Base-by-base conservation (phyloP, 2,113 vertebrate species). In the Urocynchramus pylzowi region DNA sequence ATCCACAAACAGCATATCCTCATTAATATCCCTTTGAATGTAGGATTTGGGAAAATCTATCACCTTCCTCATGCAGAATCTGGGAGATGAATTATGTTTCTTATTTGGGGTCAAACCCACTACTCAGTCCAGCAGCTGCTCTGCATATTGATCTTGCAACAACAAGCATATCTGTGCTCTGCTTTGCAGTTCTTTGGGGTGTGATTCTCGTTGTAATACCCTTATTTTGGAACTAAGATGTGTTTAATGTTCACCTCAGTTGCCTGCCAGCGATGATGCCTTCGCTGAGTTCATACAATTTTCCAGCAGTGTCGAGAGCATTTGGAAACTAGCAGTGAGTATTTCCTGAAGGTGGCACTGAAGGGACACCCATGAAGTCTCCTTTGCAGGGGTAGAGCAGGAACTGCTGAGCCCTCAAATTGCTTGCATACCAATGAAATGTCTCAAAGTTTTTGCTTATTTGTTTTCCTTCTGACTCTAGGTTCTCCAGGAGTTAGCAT, bases 261-360 rank as follows among this genome's bases (percentile, higher is more conserved):
- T 74, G 42, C 20, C 4, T 53, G n/a, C 79, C 52, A 69, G 57
- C 0, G 30, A 52, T 24, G 61, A 50, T 59, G 49, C 11, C 60
- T 53, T 94, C 0, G 1, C 56, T 20, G 59, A 87, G 54, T 65
- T 65, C 16, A 9, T 77, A 7, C 15, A 63, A 33, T 54, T 68
- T 77, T 56, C 68, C 54, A 70, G 61, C 31, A 4, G 22, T 30
- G 31, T 71, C 0, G 13, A 70, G 37, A 80, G 56, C 22, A 3
- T 23, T 67, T 68, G 31, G 24, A 30, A 31, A 64, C 41, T 79
- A 42, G 49, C 54, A 30, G 23, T 41, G 69, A 79, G 37, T 35
- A 17, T 84, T 87, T 89, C 97, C 98, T 95, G 96, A 95, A 97
- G 97, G 95, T 98, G 98, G 98, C 97, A 97, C 95, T 96, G 96